These are phyloP conservation scores for Psilopsiagon aymara DNA, from an alignment of 2,113 vertebrate genomes.

Conservation along the genomic window DNA sequence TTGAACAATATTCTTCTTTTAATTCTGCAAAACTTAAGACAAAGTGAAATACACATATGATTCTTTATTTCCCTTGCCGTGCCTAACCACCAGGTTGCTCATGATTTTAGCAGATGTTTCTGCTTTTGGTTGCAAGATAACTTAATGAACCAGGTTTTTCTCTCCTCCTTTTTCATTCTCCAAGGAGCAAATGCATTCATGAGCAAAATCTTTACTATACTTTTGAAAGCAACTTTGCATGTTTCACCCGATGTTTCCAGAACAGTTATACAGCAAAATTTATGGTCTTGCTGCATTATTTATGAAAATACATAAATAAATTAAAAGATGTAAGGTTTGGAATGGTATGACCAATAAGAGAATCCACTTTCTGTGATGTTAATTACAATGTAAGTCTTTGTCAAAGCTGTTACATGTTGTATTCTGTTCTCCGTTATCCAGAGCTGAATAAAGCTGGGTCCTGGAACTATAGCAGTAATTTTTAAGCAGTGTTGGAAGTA, in stretches of 20 bases:
- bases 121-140: not conserved
- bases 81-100: not conserved
- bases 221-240: constrained; percentile 63
- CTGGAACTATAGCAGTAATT: not conserved
- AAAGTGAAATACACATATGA: not conserved
- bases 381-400: not conserved
- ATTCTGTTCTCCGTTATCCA: not conserved
- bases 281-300: constrained; percentile 37
- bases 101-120: constrained; percentile 24
- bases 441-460: constrained; percentile 6
- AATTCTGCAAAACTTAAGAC: not conserved
- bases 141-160: constrained; percentile 18
- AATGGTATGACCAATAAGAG: not conserved
- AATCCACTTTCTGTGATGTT: not conserved
- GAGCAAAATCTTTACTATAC: not conserved
- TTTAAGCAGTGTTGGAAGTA: not conserved
- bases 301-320: constrained; percentile 54
- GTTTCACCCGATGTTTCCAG: constrained; percentile 28
- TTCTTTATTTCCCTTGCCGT: not conserved
- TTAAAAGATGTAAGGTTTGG: not conserved
- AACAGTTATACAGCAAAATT: not conserved
- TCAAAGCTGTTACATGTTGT: not conserved
- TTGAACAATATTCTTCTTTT: not conserved
- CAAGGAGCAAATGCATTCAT: not conserved
- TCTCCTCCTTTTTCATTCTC: not conserved